Conservation (phyloP, 2,888 invertebrate genomes). For the Euzetes globulus region DNA sequence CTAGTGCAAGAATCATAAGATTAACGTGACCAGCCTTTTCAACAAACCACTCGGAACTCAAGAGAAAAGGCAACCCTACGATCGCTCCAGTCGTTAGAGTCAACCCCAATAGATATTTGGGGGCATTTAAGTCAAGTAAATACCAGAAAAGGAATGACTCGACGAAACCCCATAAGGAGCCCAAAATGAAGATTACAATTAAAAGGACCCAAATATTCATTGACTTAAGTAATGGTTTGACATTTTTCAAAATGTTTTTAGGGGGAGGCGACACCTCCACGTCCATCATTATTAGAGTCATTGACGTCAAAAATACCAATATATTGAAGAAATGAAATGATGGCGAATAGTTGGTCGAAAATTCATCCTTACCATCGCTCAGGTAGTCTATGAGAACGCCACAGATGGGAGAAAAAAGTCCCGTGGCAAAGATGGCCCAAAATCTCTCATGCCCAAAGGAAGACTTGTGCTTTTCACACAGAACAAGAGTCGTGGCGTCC, state of each 20-base stretch:
- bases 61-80: conserved; percentile 73
- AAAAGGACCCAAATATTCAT: conserved; percentile 72
- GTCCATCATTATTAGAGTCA: conserved; percentile 68
- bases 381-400: conserved; percentile 42
- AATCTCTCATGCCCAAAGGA: conserved; percentile 48
- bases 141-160: conserved; percentile 81
- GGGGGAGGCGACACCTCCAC: conserved; percentile 66
- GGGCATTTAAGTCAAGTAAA: conserved; percentile 67
- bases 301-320: conserved; percentile 62
- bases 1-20: conserved; percentile 73
- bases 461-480: conserved; percentile 68
- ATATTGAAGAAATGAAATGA: conserved; percentile 75
- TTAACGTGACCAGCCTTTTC: conserved; percentile 72
- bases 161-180: conserved; percentile 80
- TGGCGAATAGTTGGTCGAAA: conserved; percentile 75
- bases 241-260: conserved; percentile 66
- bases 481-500: conserved; percentile 76
- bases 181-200: conserved; percentile 68
- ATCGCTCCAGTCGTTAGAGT: conserved; percentile 76
- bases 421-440: conserved; percentile 49
- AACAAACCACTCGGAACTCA: conserved; percentile 73
- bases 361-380: conserved; percentile 48
- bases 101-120: conserved; percentile 69
- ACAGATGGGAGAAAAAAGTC: conserved; percentile 45
- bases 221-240: conserved; percentile 66